Conservation (phyloP, 2,888 invertebrate species). For the Crocallis elinguaria region DNA sequence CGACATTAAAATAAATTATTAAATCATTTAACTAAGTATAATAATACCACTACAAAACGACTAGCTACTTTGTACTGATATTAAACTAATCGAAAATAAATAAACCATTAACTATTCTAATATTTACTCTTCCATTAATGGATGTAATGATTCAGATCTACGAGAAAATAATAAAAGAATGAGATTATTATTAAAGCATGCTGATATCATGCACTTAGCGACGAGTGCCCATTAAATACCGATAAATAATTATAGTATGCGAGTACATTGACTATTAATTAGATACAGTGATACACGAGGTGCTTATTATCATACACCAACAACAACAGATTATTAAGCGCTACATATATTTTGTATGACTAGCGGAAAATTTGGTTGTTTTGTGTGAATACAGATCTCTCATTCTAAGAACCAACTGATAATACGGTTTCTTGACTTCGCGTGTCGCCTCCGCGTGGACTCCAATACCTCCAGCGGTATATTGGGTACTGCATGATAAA, state of each 20-base stretch:
- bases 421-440: conserved; percentile 84
- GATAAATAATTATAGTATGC: conserved; percentile 47
- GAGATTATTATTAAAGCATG: conserved; percentile 69
- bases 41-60: conserved; percentile 52
- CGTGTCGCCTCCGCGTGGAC: conserved; percentile 82
- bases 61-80: conserved; percentile 78
- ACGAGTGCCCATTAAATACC: conserved; percentile 57
- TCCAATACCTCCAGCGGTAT: conserved; percentile 85
- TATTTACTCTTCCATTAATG: conserved; percentile 29
- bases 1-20: conserved; percentile 37
- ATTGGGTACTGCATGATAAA: conserved; percentile 85
- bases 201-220: conserved; percentile 70
- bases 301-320: conserved; percentile 55
- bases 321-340: conserved; percentile 69
- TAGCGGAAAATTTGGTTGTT: conserved; percentile 71
- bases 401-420: conserved; percentile 85
- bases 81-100: conserved; percentile 43
- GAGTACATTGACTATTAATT: conserved; percentile 61
- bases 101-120: conserved; percentile 36
- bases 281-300: conserved; percentile 52
- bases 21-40: conserved; percentile 35
- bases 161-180: conserved; percentile 49
- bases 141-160: conserved; percentile 58
- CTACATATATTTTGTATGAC: conserved; percentile 65
- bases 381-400: conserved; percentile 63